Conservation (phyloP, 2,113 vertebrate genomes). For the Bettongia penicillata region DNA sequence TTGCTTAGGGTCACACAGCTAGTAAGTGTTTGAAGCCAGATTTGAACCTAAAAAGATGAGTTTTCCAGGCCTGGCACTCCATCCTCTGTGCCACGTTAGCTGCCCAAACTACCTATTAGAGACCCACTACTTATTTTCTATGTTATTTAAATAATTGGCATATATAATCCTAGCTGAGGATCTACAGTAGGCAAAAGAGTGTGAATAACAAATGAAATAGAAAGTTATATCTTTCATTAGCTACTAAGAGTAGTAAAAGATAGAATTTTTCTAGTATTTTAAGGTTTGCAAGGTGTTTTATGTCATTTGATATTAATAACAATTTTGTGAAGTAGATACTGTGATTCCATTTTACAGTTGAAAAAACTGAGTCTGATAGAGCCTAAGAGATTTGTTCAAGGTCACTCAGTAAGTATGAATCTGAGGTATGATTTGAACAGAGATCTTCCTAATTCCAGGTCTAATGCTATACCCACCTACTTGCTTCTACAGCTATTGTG, state of each 20-base stretch:
- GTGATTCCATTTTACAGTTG: neutral
- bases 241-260: neutral
- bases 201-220: neutral
- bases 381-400: neutral
- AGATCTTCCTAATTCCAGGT: neutral
- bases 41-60: too few relatives aligned
- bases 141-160: neutral
- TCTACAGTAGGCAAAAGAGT: slow-evolving; percentile 2
- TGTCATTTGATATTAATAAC: neutral
- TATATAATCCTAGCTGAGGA: neutral
- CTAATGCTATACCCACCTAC: neutral
- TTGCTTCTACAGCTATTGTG: neutral
- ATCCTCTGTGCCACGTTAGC: too few relatives aligned
- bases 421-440: neutral
- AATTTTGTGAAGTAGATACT: neutral
- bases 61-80: too few relatives aligned
- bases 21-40: neutral
- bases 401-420: neutral
- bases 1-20: neutral
- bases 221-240: neutral
- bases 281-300: neutral
- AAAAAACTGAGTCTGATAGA: neutral
- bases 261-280: neutral
- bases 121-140: neutral
- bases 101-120: neutral